These are phyloP conservation scores for Onychomys torridus DNA, from an alignment of 2,797 vertebrate species.

Conservation along the genomic window DNA sequence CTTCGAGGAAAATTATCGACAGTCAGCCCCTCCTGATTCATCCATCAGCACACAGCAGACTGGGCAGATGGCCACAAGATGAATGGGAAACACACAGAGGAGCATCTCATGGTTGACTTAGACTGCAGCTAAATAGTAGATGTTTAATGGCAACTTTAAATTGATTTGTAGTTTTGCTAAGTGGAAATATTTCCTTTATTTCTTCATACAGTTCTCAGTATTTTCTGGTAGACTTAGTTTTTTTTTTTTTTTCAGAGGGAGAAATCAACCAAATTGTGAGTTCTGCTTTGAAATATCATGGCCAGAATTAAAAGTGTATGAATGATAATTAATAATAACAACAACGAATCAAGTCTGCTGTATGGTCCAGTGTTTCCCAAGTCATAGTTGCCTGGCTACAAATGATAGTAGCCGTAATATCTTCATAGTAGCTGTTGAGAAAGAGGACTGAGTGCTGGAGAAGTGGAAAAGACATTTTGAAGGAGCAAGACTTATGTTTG, in stretches of 20 bases:
- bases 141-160: neutral
- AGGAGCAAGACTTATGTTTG: neutral
- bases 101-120: neutral
- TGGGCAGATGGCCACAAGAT: neutral
- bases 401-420: neutral
- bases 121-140: neutral
- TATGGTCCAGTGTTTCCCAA: neutral
- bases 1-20: neutral
- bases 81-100: neutral
- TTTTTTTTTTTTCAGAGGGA: neutral
- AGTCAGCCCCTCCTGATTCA: neutral
- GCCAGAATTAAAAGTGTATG: neutral
- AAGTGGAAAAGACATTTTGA: neutral
- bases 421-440: neutral
- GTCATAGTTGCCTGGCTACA: neutral
- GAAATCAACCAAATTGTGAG: neutral
- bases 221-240: neutral
- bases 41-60: neutral
- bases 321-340: neutral
- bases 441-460: neutral
- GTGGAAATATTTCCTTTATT: neutral
- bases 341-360: neutral
- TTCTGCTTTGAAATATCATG: neutral
- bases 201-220: neutral
- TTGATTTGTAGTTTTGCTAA: neutral